Conservation (phyloP, 2,888 invertebrate genomes). For the Leuctra nigra region DNA sequence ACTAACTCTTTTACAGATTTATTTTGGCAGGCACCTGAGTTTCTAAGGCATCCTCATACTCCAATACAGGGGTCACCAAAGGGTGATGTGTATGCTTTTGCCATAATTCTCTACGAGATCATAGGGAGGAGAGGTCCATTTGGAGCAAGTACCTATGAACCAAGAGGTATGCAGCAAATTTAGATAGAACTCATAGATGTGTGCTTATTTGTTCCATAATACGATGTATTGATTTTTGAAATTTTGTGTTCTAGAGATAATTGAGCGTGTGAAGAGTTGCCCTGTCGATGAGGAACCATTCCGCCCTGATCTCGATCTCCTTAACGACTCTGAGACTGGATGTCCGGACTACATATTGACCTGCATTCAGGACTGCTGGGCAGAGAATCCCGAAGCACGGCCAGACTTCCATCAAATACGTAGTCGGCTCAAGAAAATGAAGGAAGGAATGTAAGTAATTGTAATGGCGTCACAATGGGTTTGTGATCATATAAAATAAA, state of each 20-base stretch:
- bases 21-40: slow-evolving; percentile 95
- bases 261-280: slow-evolving; percentile 69
- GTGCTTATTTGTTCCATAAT: neutral
- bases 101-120: slow-evolving; percentile 90
- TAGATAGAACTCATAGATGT: neutral
- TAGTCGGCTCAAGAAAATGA: slow-evolving; percentile 77
- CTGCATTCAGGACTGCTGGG: slow-evolving; percentile 86
- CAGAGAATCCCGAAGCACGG: slow-evolving; percentile 71
- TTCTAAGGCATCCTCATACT: slow-evolving; percentile 64
- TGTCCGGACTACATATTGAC: slow-evolving; percentile 74
- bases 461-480: neutral
- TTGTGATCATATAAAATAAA: neutral
- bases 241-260: slow-evolving; percentile 59
- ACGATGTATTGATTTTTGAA: neutral
- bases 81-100: slow-evolving; percentile 95
- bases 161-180: slow-evolving; percentile 57
- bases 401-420: slow-evolving; percentile 82
- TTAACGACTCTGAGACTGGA: slow-evolving; percentile 62
- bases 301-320: slow-evolving; percentile 67
- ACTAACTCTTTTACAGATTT: slow-evolving; percentile 54
- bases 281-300: slow-evolving; percentile 65
- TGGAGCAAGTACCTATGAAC: slow-evolving; percentile 69
- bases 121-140: slow-evolving; percentile 88
- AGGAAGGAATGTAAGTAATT: slow-evolving; percentile 69
- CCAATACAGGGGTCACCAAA: slow-evolving; percentile 73